phyloP scores from a whole-genome alignment of 2,888 invertebrate genomes.

The Caenorhabditis virilis region DNA sequence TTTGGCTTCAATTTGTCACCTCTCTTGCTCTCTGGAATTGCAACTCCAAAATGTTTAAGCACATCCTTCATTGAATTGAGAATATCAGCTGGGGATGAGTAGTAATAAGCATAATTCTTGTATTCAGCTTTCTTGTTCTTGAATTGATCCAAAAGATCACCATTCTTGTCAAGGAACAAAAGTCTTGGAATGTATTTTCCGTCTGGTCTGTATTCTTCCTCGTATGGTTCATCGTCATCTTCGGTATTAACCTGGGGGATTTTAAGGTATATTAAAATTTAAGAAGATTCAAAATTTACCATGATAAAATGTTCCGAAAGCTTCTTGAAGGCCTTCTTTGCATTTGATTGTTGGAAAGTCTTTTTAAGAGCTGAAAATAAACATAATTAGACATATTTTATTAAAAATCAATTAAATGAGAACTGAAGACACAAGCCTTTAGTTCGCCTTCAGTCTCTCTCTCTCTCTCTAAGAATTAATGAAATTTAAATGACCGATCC shows the following conservation, averaged over 20 bases:
- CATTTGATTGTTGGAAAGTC: conserved; percentile 67
- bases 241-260: conserved; percentile 65
- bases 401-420: conserved; percentile 1
- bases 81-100: conserved; percentile 67
- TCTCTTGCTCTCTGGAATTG: conserved; percentile 61
- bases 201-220: conserved; percentile 67
- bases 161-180: conserved; percentile 66
- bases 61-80: conserved; percentile 67
- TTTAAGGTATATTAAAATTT: neutral
- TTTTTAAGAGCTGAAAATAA: conserved; percentile 63
- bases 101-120: conserved; percentile 69
- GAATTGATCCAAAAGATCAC: conserved; percentile 62
- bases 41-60: conserved; percentile 59
- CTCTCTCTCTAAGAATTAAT: too few species aligned
- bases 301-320: conserved; percentile 70
- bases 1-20: conserved; percentile 65
- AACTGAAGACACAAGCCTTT: too few species aligned
- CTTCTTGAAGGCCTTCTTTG: conserved; percentile 67
- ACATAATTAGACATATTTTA: neutral
- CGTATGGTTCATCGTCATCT: conserved; percentile 70
- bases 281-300: conserved; percentile 52
- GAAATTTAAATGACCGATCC: too few species aligned
- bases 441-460: too few species aligned
- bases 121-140: conserved; percentile 68
- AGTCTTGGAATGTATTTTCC: conserved; percentile 67